phyloP scores from a whole-genome alignment of 2,888 invertebrate species.

The Ischnus inquisitorius region DNA sequence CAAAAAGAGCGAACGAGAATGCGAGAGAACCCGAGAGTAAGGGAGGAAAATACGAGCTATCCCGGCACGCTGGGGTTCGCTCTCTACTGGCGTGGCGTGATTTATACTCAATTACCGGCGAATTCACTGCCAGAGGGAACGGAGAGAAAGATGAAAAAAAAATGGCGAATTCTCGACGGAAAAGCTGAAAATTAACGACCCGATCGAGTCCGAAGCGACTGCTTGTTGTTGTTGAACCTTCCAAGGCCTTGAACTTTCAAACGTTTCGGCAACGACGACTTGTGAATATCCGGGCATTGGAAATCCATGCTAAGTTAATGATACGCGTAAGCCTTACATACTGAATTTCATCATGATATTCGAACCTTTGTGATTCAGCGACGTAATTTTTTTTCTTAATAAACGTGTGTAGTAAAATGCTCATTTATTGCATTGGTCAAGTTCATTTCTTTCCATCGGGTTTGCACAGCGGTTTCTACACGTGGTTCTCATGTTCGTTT shows the following conservation, averaged over 20 bases:
- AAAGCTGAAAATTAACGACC: constrained; percentile 74
- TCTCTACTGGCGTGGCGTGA: constrained; percentile 66
- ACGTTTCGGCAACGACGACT: too few species aligned
- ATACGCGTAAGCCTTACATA: too few species aligned
- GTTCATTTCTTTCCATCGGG: too few species aligned
- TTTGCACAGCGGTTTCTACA: too few species aligned
- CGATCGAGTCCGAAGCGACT: constrained; percentile 69
- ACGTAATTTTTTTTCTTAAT: too few species aligned
- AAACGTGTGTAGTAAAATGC: too few species aligned
- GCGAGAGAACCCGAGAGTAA: background rate
- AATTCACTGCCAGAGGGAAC: constrained; percentile 68
- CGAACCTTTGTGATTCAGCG: too few species aligned
- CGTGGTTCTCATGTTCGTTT: too few species aligned
- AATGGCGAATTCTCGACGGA: constrained; percentile 69
- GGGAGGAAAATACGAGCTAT: constrained; percentile 17
- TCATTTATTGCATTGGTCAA: too few species aligned
- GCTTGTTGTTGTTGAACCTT: background rate
- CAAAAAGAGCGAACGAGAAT: constrained; percentile 54
- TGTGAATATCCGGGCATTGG: too few species aligned
- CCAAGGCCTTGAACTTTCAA: background rate
- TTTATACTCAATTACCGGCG: constrained; percentile 78
- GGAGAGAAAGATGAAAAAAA: constrained; percentile 41
- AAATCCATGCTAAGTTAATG: too few species aligned
- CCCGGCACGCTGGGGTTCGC: constrained; percentile 49
- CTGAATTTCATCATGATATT: too few species aligned